These are phyloP conservation scores for Protaetia brevitarsis DNA, from an alignment of 1,140 invertebrate genomes.

Conservation along the genomic window DNA sequence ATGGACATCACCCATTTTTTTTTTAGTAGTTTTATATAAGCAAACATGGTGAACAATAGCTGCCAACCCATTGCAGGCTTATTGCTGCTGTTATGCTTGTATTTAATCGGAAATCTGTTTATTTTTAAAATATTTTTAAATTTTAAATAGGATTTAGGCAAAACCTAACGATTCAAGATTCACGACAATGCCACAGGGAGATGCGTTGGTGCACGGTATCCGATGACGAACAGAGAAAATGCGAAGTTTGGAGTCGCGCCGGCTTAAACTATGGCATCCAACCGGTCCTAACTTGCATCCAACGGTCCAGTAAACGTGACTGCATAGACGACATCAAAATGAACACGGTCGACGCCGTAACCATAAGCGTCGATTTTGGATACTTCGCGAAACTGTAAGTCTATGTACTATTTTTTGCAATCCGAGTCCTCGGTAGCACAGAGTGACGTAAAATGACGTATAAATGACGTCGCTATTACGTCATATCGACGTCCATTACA, in stretches of 20 bases:
- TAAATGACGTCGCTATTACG: no score
- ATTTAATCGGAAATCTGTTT: no score
- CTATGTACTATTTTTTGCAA: constrained; percentile 34
- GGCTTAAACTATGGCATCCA: constrained; percentile 56
- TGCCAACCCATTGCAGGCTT: no score
- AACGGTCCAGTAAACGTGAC: constrained; percentile 45
- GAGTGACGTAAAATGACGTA: no score
- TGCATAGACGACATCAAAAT: constrained; percentile 61
- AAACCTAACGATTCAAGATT: constrained; percentile 31
- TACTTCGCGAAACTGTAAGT: constrained; percentile 65
- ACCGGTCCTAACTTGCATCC: constrained; percentile 50
- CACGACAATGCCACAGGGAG: constrained; percentile 48
- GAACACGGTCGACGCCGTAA: constrained; percentile 64
- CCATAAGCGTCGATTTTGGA: constrained; percentile 66
- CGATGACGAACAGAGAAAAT: constrained; percentile 56
- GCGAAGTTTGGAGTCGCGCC: constrained; percentile 56
- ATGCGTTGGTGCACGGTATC: constrained; percentile 60
- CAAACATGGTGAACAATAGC: no score
- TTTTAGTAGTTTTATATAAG: no score
- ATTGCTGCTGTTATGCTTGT: no score
- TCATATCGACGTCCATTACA: no score
- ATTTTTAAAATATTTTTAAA: not conserved
- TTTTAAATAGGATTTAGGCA: constrained; percentile 15
- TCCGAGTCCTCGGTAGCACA: no score
- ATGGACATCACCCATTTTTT: no score